Evolutionary conservation across 1,140 invertebrate species (phyloP).

Genomic region (Rhagoletis pomonella): DNA sequence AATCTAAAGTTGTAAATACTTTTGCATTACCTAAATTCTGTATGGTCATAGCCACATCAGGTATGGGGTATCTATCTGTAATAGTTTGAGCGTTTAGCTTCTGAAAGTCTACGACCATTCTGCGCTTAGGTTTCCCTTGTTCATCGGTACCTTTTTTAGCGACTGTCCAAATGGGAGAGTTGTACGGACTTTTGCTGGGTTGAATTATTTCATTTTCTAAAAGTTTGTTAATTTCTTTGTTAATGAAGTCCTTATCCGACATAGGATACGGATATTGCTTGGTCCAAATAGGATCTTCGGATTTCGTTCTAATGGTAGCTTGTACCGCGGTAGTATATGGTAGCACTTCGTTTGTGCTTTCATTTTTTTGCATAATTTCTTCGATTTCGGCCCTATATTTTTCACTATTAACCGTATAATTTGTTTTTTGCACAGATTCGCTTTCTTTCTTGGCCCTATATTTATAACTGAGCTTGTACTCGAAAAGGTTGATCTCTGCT

Average conservation of each 20-base stretch:
- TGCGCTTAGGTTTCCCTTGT: not conserved
- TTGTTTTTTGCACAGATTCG: too few relatives aligned
- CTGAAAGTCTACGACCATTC: constrained; percentile 44
- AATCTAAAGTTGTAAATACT: constrained; percentile 61
- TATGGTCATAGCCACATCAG: constrained; percentile 59
- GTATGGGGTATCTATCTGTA: constrained; percentile 58
- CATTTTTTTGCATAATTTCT: too few relatives aligned
- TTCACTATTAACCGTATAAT: too few relatives aligned
- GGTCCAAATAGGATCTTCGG: constrained; percentile 37
- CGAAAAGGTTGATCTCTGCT: too few relatives aligned
- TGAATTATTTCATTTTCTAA: constrained; percentile 53
- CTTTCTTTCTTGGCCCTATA: too few relatives aligned
- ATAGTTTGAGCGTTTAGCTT: constrained; percentile 38
- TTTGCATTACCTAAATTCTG: constrained; percentile 58
- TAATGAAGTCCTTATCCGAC: constrained; percentile 28
- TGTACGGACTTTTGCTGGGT: constrained; percentile 55
- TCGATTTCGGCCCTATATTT: too few relatives aligned
- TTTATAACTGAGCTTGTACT: too few relatives aligned
- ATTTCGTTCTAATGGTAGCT: constrained; percentile 36
- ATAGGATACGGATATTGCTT: constrained; percentile 52
- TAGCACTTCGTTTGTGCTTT: not conserved
- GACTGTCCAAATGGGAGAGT: constrained; percentile 50
- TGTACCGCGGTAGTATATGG: constrained; percentile 11
- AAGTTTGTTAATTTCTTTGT: constrained; percentile 51
- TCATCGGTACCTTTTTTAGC: constrained; percentile 52